Percentiles rank a stretch among this genome's conserved stretches.
phyloP scores from a whole-genome alignment of 1,140 invertebrate genomes.

The Notospermus geniculatus region DNA sequence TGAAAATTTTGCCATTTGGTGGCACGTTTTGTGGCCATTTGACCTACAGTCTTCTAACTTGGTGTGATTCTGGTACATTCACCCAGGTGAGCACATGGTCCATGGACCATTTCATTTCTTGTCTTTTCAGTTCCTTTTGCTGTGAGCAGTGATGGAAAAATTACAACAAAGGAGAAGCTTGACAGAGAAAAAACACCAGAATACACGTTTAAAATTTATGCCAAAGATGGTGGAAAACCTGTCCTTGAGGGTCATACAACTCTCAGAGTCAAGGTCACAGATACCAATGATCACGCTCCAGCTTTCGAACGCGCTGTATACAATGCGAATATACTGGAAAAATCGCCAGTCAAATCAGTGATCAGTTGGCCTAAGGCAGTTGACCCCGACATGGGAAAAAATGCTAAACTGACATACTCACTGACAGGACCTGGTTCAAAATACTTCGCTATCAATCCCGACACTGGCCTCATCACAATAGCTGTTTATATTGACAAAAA shows the following conservation, averaged over 20 bases:
- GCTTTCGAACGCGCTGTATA: background rate
- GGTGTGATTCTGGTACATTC: too few species aligned
- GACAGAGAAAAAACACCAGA: background rate
- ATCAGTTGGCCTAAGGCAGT: background rate
- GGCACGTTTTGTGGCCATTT: too few species aligned
- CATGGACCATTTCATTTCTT: too few species aligned
- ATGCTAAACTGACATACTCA: conserved; percentile 6
- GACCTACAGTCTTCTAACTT: too few species aligned
- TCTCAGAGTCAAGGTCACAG: background rate
- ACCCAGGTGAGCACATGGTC: too few species aligned
- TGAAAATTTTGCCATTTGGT: too few species aligned
- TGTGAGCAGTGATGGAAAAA: background rate
- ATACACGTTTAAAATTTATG: conserved; percentile 1
- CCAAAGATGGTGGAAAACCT: background rate
- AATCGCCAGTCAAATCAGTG: conserved; percentile 4
- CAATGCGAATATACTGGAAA: background rate
- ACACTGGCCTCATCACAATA: background rate
- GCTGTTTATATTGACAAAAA: background rate
- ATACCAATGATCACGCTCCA: conserved; percentile 6
- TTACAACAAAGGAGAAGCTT: conserved; percentile 2
- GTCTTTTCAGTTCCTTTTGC: background rate
- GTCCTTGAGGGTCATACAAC: background rate
- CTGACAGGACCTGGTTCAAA: background rate
- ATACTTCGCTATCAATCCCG: conserved; percentile 2
- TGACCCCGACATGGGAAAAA: background rate